Evolutionary conservation across 2,888 invertebrate species (phyloP).

Genomic region (Sericinus montela): DNA sequence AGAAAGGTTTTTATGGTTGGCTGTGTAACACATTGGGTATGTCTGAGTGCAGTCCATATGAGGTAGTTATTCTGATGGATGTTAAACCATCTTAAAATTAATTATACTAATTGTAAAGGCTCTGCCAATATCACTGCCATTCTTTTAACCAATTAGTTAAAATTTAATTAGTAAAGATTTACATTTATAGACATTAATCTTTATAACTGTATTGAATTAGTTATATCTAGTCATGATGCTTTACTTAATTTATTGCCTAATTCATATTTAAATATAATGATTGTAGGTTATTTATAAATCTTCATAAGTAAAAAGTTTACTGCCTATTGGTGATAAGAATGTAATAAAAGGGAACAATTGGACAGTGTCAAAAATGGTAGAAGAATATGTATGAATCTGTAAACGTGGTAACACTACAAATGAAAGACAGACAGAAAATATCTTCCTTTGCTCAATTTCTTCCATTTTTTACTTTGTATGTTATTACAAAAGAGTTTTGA

Average conservation of each 20-base stretch:
- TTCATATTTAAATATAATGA: background rate
- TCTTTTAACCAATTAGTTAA: background rate
- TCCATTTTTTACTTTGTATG: constrained; percentile 16
- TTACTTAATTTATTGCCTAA: background rate
- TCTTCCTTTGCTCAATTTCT: constrained; percentile 41
- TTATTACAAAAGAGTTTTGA: constrained; percentile 26
- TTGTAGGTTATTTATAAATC: background rate
- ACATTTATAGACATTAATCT: background rate
- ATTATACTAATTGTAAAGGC: constrained; percentile 7
- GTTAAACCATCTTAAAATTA: constrained; percentile 53
- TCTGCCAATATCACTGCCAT: constrained; percentile 22
- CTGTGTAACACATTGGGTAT: constrained; percentile 82
- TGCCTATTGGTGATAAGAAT: constrained; percentile 15
- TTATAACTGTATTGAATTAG: background rate
- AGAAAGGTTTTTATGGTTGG: constrained; percentile 90
- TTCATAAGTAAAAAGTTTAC: background rate
- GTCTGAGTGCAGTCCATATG: constrained; percentile 87
- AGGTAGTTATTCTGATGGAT: constrained; percentile 83
- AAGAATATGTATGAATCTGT: background rate
- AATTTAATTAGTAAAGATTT: background rate
- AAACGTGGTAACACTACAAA: background rate
- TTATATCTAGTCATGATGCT: constrained; percentile 18
- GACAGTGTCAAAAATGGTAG: constrained; percentile 11
- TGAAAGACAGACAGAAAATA: constrained; percentile 7
- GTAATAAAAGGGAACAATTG: constrained; percentile 19